phyloP scores from a whole-genome alignment of 2,797 vertebrate genomes.

The Cercopithecus mitis region DNA sequence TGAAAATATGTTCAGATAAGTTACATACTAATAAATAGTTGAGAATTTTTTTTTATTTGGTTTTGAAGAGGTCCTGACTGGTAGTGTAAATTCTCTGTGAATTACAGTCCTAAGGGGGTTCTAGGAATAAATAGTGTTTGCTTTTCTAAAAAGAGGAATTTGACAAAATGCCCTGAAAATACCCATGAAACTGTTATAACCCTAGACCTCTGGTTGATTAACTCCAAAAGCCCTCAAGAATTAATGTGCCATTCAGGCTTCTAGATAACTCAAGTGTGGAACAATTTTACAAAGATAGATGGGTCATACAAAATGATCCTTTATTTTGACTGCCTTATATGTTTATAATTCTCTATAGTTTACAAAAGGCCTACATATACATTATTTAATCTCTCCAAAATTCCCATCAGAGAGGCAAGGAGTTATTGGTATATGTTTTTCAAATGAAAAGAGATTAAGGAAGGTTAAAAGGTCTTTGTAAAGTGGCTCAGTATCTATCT shows the following conservation, averaged over 20 bases:
- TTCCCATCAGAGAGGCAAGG: background rate
- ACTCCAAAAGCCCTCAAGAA: slow-evolving; percentile 10
- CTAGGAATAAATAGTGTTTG: background rate
- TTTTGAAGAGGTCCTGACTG: background rate
- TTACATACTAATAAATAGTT: background rate
- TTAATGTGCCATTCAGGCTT: background rate
- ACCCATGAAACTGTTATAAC: background rate
- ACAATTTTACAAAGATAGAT: background rate
- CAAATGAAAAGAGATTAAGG: background rate
- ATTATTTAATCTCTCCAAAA: background rate
- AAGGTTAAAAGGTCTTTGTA: background rate
- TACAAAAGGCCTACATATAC: background rate
- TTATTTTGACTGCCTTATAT: background rate
- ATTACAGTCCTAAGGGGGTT: background rate
- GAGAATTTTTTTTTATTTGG: background rate
- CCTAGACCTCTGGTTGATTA: slow-evolving; percentile 25
- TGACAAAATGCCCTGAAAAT: slow-evolving; percentile 40
- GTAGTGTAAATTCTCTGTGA: background rate
- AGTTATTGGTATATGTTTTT: background rate
- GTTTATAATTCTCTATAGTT: background rate
- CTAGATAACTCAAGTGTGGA: background rate
- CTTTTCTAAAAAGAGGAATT: background rate
- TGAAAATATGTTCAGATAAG: background rate
- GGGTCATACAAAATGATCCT: background rate
- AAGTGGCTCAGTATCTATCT: background rate